Conservation (phyloP, 2,888 invertebrate species). For the Cryptus armator region DNA sequence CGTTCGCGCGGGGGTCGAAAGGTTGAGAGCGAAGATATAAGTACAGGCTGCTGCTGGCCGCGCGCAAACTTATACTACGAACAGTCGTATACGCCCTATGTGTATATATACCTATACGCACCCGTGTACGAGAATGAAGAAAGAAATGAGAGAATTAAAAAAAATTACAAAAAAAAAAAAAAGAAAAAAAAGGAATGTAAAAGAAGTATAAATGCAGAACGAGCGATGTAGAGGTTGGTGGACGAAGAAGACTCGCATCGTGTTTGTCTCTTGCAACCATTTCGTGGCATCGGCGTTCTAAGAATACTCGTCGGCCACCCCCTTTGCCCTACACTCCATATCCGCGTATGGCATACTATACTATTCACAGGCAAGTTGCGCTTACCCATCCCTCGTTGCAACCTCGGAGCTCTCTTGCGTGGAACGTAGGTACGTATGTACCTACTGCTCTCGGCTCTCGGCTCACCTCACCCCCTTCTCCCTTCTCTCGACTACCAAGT, state of each 20-base stretch:
- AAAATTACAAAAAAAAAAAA: constrained; percentile 62
- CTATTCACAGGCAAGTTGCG: constrained; percentile 48
- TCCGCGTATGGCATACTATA: constrained; percentile 51
- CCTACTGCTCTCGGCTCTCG: constrained; percentile 19
- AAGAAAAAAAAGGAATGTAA: constrained; percentile 29
- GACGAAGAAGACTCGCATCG: constrained; percentile 61
- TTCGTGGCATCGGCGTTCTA: constrained; percentile 71
- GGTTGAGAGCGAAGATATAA: constrained; percentile 66
- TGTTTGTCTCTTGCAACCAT: constrained; percentile 72
- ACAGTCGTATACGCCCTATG: constrained; percentile 2
- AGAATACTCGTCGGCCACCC: constrained; percentile 71
- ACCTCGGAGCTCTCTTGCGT: constrained; percentile 33
- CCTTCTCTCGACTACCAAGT: not conserved
- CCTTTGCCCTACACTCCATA: constrained; percentile 65
- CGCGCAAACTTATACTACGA: constrained; percentile 39
- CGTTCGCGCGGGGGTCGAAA: constrained; percentile 61
- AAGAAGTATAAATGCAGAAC: constrained; percentile 53
- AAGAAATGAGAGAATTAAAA: constrained; percentile 63
- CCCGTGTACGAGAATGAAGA: constrained; percentile 58
- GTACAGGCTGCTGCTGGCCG: constrained; percentile 49
- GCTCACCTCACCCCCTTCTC: not conserved
- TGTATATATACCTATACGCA: constrained; percentile 23
- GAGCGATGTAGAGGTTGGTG: constrained; percentile 50
- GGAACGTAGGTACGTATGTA: constrained; percentile 14
- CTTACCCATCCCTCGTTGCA: constrained; percentile 32